Evolutionary conservation across 2,888 invertebrate species (phyloP).

Genomic region (Clusia tigrina): DNA sequence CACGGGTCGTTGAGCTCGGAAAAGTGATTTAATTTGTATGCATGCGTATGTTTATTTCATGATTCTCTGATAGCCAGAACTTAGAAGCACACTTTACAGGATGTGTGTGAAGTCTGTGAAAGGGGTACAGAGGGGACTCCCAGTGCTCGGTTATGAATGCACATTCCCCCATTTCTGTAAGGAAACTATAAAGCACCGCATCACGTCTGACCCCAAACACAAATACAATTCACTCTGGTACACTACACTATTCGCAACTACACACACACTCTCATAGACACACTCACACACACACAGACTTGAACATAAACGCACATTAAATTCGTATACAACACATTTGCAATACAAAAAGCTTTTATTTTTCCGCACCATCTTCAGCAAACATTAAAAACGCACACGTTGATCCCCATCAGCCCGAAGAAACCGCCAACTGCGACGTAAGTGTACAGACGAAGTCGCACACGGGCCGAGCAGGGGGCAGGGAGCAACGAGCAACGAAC

Average conservation of each 20-base stretch:
- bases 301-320: not conserved
- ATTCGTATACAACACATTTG: constrained; percentile 12
- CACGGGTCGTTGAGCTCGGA: not conserved
- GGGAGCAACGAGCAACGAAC: not conserved
- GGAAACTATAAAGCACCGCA: not conserved
- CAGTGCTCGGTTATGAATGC: not conserved
- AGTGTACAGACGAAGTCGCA: constrained; percentile 33
- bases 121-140: too few relatives aligned
- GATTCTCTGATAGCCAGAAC: not conserved
- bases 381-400: constrained; percentile 23
- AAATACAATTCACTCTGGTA: not conserved
- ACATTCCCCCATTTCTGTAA: not conserved
- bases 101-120: too few relatives aligned
- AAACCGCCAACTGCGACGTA: constrained; percentile 23
- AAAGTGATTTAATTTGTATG: too few relatives aligned
- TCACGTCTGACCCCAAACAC: constrained; percentile 8
- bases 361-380: constrained; percentile 13
- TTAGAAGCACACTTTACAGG: too few relatives aligned
- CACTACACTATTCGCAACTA: not conserved
- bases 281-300: not conserved
- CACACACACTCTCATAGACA: not conserved
- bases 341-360: constrained; percentile 13
- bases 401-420: constrained; percentile 9
- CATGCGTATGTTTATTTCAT: too few relatives aligned
- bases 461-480: not conserved